Evolutionary conservation across 2,113 vertebrate genomes (phyloP).

Genomic region (Oophaga pumilio): DNA sequence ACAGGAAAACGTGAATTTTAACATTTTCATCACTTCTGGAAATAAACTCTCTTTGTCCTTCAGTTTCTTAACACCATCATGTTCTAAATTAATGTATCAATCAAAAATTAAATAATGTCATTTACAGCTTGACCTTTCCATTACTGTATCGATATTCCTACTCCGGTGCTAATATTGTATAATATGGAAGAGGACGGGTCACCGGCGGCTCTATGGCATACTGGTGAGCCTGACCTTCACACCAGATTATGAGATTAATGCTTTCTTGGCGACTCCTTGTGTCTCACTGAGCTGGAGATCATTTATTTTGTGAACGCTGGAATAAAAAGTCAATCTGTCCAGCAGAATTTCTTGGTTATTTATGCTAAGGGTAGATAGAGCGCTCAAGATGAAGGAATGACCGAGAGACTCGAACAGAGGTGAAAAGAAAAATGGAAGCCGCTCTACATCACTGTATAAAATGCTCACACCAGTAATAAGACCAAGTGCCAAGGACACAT

Average conservation of each 20-base stretch:
- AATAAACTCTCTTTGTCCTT: no score
- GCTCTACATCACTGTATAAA: neutral
- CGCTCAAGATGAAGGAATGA: neutral
- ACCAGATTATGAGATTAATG: slow-evolving; percentile 50
- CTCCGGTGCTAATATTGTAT: slow-evolving; percentile 58
- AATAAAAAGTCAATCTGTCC: neutral
- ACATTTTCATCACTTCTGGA: no score
- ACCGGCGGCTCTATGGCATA: slow-evolving; percentile 50
- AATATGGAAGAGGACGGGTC: slow-evolving; percentile 54
- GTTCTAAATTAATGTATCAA: neutral
- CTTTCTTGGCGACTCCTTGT: neutral
- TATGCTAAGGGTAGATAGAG: neutral
- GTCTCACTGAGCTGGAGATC: neutral
- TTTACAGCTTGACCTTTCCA: slow-evolving; percentile 70
- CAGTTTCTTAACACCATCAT: no score
- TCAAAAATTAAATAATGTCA: slow-evolving; percentile 30
- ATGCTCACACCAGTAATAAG: no score
- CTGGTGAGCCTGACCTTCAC: slow-evolving; percentile 63
- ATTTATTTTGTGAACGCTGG: slow-evolving; percentile 22
- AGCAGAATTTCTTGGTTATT: neutral
- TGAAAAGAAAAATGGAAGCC: neutral
- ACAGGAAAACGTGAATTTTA: no score
- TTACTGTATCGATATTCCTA: slow-evolving; percentile 59
- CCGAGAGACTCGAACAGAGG: neutral
- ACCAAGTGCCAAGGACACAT: no score